Conservation (phyloP, 2,888 invertebrate genomes). For the Pheosia tremula region DNA sequence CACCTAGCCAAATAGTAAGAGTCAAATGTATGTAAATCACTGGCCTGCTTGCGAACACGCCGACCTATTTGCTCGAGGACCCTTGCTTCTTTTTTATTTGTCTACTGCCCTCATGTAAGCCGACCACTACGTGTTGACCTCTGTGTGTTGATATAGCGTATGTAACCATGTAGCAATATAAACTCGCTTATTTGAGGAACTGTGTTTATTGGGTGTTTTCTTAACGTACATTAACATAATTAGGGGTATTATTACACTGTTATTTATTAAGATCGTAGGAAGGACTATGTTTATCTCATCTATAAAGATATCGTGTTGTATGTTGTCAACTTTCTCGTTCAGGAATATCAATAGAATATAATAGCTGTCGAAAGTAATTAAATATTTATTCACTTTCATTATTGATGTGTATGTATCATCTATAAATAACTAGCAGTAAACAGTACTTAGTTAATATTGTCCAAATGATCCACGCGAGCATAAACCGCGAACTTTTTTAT, state of each 20-base stretch:
- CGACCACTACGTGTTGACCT: too few relatives aligned
- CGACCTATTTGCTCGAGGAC: too few relatives aligned
- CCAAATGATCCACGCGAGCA: background rate
- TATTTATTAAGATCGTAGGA: conserved; percentile 1
- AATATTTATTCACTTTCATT: background rate
- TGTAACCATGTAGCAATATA: conserved; percentile 3
- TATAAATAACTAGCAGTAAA: background rate
- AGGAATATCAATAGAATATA: background rate
- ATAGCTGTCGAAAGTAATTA: conserved; percentile 1
- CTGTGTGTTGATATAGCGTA: too few relatives aligned
- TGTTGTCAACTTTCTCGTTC: background rate
- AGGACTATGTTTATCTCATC: background rate
- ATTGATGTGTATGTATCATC: background rate
- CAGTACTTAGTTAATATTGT: background rate
- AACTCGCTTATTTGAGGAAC: conserved; percentile 8
- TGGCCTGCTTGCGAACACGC: too few relatives aligned
- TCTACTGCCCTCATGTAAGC: too few relatives aligned
- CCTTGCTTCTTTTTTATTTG: too few relatives aligned
- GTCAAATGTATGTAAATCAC: too few relatives aligned
- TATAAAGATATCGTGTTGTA: background rate
- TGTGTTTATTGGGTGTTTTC: background rate
- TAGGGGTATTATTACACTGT: background rate
- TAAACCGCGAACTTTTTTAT: background rate
- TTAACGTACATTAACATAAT: background rate
- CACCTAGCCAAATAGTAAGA: too few relatives aligned